phyloP scores from a whole-genome alignment of 2,888 invertebrate genomes.

The Beris chalybata region DNA sequence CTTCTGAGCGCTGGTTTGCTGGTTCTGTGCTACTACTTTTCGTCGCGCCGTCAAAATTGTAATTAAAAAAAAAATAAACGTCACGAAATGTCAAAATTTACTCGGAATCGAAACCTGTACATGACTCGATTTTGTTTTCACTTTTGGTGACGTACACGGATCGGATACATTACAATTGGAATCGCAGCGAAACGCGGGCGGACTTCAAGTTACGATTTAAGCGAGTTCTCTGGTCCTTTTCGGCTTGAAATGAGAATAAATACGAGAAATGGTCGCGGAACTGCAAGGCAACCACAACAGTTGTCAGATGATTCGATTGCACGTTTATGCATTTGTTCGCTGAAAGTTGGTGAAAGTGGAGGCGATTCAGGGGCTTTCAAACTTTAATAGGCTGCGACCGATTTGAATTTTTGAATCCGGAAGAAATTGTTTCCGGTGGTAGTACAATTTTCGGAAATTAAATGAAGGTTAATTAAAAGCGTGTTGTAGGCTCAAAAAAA shows the following conservation, averaged over 20 bases:
- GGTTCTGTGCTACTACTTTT: too few relatives aligned
- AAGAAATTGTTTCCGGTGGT: too few relatives aligned
- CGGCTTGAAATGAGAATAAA: too few relatives aligned
- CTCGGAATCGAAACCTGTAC: constrained; percentile 9
- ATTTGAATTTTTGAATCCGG: background rate
- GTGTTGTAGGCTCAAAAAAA: too few relatives aligned
- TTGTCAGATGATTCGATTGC: constrained; percentile 21
- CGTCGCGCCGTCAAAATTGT: background rate
- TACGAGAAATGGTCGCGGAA: background rate
- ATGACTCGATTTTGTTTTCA: constrained; percentile 26
- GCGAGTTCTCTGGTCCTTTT: constrained; percentile 1
- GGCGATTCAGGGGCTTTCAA: background rate
- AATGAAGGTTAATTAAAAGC: too few relatives aligned
- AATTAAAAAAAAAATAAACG: constrained; percentile 14
- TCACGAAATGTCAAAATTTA: constrained; percentile 37
- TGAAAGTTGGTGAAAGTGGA: background rate
- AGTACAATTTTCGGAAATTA: too few relatives aligned
- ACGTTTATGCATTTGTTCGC: background rate
- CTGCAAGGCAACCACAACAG: background rate
- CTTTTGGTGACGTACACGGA: constrained; percentile 28
- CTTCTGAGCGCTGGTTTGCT: background rate
- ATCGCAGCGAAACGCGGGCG: too few relatives aligned
- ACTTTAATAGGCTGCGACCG: background rate
- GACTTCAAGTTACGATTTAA: background rate
- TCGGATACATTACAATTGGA: background rate